Evolutionary conservation across 35 echinoderm and acorn worm genomes (phyloP).

Genomic region (Ptychodera flava): DNA sequence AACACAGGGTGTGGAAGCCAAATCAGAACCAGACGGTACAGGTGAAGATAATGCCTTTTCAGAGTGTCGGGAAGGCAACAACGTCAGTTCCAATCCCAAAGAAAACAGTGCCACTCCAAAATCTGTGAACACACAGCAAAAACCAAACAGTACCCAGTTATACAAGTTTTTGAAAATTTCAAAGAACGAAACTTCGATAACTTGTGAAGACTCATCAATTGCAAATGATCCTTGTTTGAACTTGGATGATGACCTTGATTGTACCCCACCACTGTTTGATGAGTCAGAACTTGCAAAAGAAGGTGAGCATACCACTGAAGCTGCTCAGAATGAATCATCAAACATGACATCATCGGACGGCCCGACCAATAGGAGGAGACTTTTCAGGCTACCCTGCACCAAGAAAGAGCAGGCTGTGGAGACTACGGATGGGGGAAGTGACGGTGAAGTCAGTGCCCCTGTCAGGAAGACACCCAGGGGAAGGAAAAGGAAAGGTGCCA

Average conservation of each 20-base stretch:
- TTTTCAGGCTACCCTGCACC: not conserved
- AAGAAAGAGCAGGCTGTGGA: not conserved
- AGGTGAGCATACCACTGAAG: not conserved
- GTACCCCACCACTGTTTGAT: not conserved
- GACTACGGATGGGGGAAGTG: not conserved
- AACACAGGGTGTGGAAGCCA: too few species aligned
- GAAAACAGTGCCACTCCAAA: too few species aligned
- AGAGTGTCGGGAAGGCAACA: too few species aligned
- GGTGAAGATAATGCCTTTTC: too few species aligned
- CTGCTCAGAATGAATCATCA: not conserved
- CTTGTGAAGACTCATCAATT: too few species aligned
- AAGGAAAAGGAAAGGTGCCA: not conserved
- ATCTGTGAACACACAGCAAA: too few species aligned
- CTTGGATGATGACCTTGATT: not conserved
- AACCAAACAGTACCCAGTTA: too few species aligned
- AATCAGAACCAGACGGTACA: too few species aligned
- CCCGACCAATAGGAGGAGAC: not conserved
- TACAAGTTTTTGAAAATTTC: too few species aligned
- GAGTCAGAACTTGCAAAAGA: not conserved
- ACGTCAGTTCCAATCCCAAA: too few species aligned
- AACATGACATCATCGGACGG: not conserved
- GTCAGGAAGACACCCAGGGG: not conserved
- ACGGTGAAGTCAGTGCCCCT: not conserved
- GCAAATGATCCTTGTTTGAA: too few species aligned
- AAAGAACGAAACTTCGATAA: too few species aligned